A percentile compares a stretch with the other conserved stretches of the same genome.
Conservation (phyloP, 2,888 invertebrate genomes). For the Pachliopta kotzebuea region DNA sequence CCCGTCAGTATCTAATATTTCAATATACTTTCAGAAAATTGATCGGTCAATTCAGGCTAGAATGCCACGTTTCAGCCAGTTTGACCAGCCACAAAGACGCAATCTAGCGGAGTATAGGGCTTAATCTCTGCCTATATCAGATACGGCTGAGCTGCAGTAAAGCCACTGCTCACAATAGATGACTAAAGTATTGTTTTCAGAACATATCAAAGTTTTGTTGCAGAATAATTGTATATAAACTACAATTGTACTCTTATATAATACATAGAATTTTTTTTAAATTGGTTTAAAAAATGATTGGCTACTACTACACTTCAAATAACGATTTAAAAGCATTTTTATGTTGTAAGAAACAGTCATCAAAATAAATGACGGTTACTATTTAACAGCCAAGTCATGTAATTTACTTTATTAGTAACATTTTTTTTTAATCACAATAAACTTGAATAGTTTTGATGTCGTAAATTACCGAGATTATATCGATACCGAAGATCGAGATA, state of each 20-base stretch:
- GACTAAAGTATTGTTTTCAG: neutral
- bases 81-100: neutral
- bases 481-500: no score
- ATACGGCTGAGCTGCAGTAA: neutral
- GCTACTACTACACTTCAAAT: no score
- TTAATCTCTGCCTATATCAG: slow-evolving; percentile 3
- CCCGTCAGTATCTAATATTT: neutral
- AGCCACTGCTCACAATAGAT: slow-evolving; percentile 3
- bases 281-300: no score
- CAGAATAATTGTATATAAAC: no score
- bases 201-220: neutral
- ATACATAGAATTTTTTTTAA: no score
- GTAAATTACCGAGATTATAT: neutral
- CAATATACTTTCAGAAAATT: neutral
- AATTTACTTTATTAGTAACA: no score
- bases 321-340: no score
- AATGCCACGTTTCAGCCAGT: neutral
- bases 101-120: neutral
- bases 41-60: neutral
- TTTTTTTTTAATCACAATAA: neutral
- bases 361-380: no score
- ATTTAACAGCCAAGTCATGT: no score
- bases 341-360: no score
- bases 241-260: no score
- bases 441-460: neutral